Evolutionary conservation across 2,888 invertebrate species (phyloP), one percentile per base, ranked within the genome.

Genomic region (Notodonta dromedarius): DNA sequence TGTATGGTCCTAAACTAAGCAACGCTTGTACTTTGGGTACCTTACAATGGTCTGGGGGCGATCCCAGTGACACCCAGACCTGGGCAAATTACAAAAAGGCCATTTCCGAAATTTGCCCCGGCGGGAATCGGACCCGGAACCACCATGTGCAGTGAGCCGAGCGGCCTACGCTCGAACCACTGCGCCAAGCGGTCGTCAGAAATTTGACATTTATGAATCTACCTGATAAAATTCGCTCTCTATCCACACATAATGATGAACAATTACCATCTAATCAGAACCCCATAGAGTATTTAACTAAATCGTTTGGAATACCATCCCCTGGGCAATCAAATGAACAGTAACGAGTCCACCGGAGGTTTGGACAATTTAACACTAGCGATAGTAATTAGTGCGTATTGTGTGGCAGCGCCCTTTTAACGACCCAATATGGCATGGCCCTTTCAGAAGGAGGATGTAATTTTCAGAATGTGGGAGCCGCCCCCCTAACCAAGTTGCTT

Each of bases 281-380:
- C 46, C 46, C 42, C 46, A 5, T n/a, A 46, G 46, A n/a, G 46
- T 46, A 46, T 46, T 46, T 46, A 46, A 46, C 46, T 46, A 46
- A n/a, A 46, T 46, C 46, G n/a, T 46, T 46, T 5, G 46, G 46
- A n/a, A 46, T 46, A n/a, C 46, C 5, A n/a, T 13, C 46, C 46
- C 46, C 46, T 46, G 46, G n/a, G 46, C 46, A n/a, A 46, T 46
- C 46, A 46, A 46, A 13, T n/a, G 5, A n/a, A n/a, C 13, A n/a
- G 46, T 46, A 46, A 46, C 13, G 46, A 46, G n/a, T 46, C 46
- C 46, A 46, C 46, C 46, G 4, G 46, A 46, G 46, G 46, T n/a
- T 46, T 46, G n/a, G 13, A n/a, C 46, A 46, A 46, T 46, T 46
- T 46, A 46, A 46, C 46, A 46, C 46, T 4, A 46, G 13, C n/a